A percentile compares a stretch with the other conserved stretches of the same genome.
phyloP scores from a whole-genome alignment of 2,888 invertebrate species.

The Imbricaverruca yamaguchii region DNA sequence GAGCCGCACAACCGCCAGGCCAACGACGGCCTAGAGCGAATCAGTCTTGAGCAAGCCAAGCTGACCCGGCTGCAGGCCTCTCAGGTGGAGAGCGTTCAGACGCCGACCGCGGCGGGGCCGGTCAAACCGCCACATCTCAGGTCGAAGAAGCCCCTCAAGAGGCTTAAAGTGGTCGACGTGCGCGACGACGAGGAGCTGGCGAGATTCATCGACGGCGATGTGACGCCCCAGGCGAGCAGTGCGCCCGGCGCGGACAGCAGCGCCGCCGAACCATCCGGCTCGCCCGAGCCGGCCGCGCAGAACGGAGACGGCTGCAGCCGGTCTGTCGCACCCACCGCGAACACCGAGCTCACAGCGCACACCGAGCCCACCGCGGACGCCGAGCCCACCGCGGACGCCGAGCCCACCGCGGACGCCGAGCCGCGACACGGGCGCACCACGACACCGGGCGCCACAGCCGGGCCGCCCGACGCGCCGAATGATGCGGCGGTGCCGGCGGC shows the following conservation, averaged over 20 bases:
- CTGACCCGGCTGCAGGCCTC: background rate
- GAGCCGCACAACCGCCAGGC: slow-evolving; percentile 71
- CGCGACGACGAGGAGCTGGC: background rate
- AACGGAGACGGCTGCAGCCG: background rate
- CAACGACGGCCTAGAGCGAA: slow-evolving; percentile 40
- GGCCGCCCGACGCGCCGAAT: too few relatives aligned
- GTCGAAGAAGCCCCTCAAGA: slow-evolving; percentile 16
- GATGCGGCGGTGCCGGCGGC: background rate
- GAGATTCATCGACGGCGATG: background rate
- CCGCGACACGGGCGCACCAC: too few relatives aligned
- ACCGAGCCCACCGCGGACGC: background rate
- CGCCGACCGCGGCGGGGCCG: background rate
- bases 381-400: background rate
- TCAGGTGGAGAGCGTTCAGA: background rate
- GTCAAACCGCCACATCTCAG: background rate
- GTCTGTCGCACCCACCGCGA: background rate
- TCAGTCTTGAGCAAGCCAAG: background rate
- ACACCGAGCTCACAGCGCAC: background rate
- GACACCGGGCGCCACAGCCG: too few relatives aligned
- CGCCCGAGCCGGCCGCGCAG: background rate
- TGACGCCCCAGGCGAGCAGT: too few relatives aligned
- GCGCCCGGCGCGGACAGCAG: background rate
- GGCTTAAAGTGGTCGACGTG: background rate
- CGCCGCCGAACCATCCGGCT: background rate
- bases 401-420: background rate